These are phyloP conservation scores for Trachurus trachurus DNA, from an alignment of 2,797 vertebrate genomes.

Conservation along the genomic window DNA sequence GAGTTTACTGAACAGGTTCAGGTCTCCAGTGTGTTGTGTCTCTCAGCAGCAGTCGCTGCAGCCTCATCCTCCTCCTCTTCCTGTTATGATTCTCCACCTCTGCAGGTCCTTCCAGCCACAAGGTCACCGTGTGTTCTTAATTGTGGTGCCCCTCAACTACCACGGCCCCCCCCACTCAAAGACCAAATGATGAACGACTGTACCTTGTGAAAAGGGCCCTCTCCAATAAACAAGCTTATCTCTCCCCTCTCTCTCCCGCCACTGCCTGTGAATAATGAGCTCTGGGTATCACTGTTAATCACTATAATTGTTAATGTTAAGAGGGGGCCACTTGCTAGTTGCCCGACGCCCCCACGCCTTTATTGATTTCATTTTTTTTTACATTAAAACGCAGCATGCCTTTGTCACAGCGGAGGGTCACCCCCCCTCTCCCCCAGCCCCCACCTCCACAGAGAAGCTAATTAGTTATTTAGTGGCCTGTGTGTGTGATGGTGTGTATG, in stretches of 20 bases:
- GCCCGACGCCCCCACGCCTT: conserved; percentile 84
- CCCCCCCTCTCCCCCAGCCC: conserved; percentile 16
- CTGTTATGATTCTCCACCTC: conserved; percentile 61
- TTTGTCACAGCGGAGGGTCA: conserved; percentile 73
- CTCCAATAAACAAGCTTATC: conserved; percentile 95
- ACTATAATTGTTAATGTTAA: conserved; percentile 95
- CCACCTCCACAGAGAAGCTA: conserved; percentile 75
- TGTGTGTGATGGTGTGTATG: conserved; percentile 74
- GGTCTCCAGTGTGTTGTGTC: too few species aligned
- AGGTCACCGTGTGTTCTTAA: conserved; percentile 82
- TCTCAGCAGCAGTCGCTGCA: too few species aligned
- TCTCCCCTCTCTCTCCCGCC: conserved; percentile 72
- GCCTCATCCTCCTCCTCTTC: background rate
- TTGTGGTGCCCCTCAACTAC: conserved; percentile 69
- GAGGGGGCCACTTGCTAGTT: conserved; percentile 81
- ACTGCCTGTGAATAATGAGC: conserved; percentile 93
- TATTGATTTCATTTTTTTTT: conserved; percentile 92
- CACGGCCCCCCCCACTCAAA: conserved; percentile 24
- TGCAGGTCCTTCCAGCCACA: conserved; percentile 83
- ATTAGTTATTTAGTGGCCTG: conserved; percentile 85
- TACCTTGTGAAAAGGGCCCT: conserved; percentile 91
- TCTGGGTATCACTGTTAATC: conserved; percentile 95
- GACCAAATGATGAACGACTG: conserved; percentile 91
- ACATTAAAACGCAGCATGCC: conserved; percentile 83
- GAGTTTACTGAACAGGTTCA: too few species aligned